These are phyloP conservation scores for Solenopsis fugax DNA, from an alignment of 1,140 invertebrate species.

Conservation along the genomic window DNA sequence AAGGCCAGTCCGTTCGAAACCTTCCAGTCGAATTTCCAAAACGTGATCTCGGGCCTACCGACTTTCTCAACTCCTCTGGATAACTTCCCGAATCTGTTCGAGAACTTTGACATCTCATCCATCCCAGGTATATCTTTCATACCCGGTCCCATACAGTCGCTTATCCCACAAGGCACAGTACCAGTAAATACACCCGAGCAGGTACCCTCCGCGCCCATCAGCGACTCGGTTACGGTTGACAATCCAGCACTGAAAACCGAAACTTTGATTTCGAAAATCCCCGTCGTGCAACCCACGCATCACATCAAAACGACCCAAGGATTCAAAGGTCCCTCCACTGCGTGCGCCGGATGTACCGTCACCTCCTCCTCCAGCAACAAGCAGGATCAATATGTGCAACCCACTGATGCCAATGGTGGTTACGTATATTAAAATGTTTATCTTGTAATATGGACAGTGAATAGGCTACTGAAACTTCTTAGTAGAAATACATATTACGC, in stretches of 20 bases:
- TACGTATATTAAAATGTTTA: conserved; percentile 78
- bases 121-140: background rate
- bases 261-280: background rate
- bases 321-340: background rate
- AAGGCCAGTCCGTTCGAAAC: conserved; percentile 14
- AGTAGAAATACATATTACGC: background rate
- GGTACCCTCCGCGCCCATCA: too few species aligned
- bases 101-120: conserved; percentile 41
- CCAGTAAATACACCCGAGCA: too few species aligned
- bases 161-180: too few species aligned
- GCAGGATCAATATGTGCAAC: conserved; percentile 71
- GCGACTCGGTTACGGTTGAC: conserved; percentile 28
- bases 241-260: conserved; percentile 21
- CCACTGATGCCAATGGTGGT: conserved; percentile 79
- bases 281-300: background rate
- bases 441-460: conserved; percentile 4
- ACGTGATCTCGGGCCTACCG: background rate
- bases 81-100: background rate
- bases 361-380: background rate
- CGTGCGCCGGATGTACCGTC: background rate
- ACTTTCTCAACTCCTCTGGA: background rate
- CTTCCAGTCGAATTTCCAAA: conserved; percentile 39
- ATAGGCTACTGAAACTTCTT: conserved; percentile 27
- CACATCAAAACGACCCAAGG: background rate
- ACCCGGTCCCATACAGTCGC: background rate